phyloP scores from a whole-genome alignment of 2,113 vertebrate genomes.

The Anoura caudifer region DNA sequence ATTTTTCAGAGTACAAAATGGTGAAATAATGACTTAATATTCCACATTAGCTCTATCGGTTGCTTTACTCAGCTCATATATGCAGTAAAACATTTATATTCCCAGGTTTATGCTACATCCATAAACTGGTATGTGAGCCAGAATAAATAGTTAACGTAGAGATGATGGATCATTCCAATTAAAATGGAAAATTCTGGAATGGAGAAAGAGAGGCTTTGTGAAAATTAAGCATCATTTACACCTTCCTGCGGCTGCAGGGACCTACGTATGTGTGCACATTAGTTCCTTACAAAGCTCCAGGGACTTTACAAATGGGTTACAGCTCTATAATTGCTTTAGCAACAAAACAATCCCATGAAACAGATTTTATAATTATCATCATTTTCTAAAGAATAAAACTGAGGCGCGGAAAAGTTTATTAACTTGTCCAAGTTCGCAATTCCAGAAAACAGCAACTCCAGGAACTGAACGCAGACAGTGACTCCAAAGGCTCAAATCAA shows the following conservation, averaged over 20 bases:
- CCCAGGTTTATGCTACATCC: neutral
- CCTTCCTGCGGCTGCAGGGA: neutral
- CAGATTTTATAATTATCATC: neutral
- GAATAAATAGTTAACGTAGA: neutral
- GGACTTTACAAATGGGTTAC: neutral
- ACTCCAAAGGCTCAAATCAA: neutral
- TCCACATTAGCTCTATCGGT: neutral
- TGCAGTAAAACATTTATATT: neutral
- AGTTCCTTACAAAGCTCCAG: neutral
- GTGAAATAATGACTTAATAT: neutral
- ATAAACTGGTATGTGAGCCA: neutral
- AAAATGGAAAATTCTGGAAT: neutral
- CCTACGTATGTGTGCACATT: neutral
- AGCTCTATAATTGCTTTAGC: neutral
- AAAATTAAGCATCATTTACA: neutral
- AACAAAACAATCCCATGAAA: neutral
- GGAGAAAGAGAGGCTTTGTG: neutral
- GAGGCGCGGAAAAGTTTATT: neutral
- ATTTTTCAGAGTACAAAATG: neutral
- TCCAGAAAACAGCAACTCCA: neutral
- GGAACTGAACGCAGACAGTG: neutral
- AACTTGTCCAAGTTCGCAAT: neutral
- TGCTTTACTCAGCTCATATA: neutral
- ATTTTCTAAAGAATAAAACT: slow-evolving; percentile 25
- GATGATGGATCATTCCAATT: neutral